phyloP scores from a whole-genome alignment of 2,888 invertebrate genomes.

The Pollenia angustigena region DNA sequence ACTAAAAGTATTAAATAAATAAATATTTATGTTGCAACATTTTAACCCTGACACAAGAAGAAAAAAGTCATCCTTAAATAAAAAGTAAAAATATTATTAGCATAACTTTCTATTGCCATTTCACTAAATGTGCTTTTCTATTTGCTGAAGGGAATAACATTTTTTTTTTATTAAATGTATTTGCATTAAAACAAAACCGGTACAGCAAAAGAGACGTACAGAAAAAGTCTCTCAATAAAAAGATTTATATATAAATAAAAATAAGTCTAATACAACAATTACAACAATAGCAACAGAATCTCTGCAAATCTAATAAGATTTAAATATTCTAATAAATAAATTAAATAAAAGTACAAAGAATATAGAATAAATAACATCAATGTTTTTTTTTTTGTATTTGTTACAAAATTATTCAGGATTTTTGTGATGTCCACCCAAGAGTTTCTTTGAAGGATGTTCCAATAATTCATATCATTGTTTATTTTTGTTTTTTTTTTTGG shows the following conservation, averaged over 20 bases:
- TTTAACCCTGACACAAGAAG: conserved; percentile 1
- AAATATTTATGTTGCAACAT: not conserved
- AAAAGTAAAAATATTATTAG: conserved; percentile 8
- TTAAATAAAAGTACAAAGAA: not conserved
- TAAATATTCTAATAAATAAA: not conserved
- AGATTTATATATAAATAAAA: not conserved
- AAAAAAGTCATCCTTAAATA: not conserved
- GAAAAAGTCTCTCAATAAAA: not conserved
- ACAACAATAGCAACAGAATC: not conserved
- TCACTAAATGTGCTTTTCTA: not conserved
- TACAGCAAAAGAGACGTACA: not conserved
- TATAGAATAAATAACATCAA: too few species aligned
- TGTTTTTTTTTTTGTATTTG: too few species aligned
- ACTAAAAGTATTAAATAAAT: not conserved
- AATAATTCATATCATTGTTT: too few species aligned
- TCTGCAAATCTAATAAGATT: not conserved
- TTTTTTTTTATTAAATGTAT: not conserved
- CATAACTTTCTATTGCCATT: conserved; percentile 4
- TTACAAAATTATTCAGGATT: too few species aligned
- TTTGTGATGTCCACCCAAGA: too few species aligned
- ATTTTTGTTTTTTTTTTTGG: too few species aligned
- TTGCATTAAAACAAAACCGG: not conserved
- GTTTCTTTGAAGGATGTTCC: too few species aligned
- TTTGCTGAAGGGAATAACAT: not conserved
- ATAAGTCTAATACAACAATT: not conserved